Percentiles rank a stretch among this genome's conserved stretches.
These are phyloP conservation scores for Anoura caudifer DNA, from an alignment of 2,113 vertebrate genomes.

Conservation along the genomic window DNA sequence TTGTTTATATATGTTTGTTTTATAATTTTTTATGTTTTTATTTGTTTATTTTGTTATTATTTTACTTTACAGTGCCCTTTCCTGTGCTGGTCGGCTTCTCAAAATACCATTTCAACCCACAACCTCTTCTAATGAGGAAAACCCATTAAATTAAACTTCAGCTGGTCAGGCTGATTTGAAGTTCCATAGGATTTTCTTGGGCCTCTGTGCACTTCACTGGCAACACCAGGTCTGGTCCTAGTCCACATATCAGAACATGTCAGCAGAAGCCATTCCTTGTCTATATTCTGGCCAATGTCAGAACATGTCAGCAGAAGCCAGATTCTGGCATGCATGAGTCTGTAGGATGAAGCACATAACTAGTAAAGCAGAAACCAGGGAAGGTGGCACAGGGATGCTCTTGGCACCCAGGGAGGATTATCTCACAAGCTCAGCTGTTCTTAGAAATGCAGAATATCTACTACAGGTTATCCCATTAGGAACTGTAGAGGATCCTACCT, in stretches of 20 bases:
- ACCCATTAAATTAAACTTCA: background rate
- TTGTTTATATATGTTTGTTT: background rate
- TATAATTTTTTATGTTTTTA: background rate
- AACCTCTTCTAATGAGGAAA: background rate
- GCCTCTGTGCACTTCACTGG: background rate
- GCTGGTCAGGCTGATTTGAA: background rate
- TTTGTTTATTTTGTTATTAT: background rate
- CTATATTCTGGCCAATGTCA: background rate
- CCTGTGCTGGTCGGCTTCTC: background rate
- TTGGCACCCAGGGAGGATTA: background rate
- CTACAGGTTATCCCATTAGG: background rate
- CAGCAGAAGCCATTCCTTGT: background rate
- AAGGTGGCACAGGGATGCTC: background rate
- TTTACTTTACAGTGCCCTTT: background rate
- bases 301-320: background rate
- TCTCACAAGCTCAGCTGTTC: background rate
- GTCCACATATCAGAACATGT: background rate
- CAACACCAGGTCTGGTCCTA: no score
- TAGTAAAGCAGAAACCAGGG: background rate
- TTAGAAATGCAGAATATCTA: background rate
- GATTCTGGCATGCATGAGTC: background rate
- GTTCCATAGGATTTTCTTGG: background rate
- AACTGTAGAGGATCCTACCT: background rate
- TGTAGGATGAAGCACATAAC: background rate
- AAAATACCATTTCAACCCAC: background rate